Evolutionary conservation across 2,888 invertebrate species (phyloP), one percentile per base, ranked within the genome.

Genomic region (Liodrosophila aerea): DNA sequence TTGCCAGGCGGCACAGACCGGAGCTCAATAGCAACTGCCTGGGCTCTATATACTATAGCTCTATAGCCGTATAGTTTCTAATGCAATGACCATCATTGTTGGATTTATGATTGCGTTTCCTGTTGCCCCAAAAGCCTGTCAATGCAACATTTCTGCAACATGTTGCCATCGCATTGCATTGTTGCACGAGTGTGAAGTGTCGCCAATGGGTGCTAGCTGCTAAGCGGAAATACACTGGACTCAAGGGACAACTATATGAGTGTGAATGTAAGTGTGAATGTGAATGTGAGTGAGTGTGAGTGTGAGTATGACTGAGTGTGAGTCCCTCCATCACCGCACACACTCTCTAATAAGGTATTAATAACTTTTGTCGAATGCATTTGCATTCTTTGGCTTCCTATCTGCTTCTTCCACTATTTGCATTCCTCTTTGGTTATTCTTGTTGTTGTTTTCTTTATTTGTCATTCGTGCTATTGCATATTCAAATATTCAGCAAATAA

Each of bases 31-130:
- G 61, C 53, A 52, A 16, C 39, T 13, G 36, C 29, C 40, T 22
- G 7, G 8, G 16, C 15, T 39, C 5, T 39, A n/a, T 39, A 39
- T 39, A 40, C 18, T 7, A 18, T 33, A 8, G 37, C 37, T 49
- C 37, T 41, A 50, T 30, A 50, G 43, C 39, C 9, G 18, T 41
- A 8, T 27, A 46, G 22, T 40, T 44, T 22, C 41, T 54, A 36
- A 56, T 40, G 36, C 47, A 62, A 66, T 60, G 56, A 66, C 63
- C 76, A 73, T 63, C 56, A 66, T 59, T 57, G 62, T 67, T 22
- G 22, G 81, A 76, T 81, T 84, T 77, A 77, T 74, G 85, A 71
- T 67, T 77, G 65, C 82, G 54, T 61, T 78, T 85, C 85, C 82
- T 81, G 75, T 47, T 31, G 15, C 22, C 22, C 43, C 34, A 12